Conservation (phyloP, 2,797 vertebrate species). For the Myoxocephalus aenaeus region DNA sequence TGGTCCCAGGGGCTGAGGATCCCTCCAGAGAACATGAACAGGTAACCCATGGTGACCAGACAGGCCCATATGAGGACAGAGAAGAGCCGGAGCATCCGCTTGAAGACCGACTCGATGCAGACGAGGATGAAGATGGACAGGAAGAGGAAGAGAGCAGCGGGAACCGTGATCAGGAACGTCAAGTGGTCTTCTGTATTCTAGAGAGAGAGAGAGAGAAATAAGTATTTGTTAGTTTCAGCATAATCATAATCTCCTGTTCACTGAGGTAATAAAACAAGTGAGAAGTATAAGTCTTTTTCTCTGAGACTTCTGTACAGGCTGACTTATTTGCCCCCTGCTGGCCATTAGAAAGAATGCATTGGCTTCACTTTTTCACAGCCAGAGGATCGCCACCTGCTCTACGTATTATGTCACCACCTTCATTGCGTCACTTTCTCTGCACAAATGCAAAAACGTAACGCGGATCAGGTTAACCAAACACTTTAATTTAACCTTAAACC, state of each 20-base stretch:
- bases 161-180: slow-evolving; percentile 96
- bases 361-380: too few relatives aligned
- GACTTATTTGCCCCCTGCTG: too few relatives aligned
- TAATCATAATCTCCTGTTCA: too few relatives aligned
- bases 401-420: too few relatives aligned
- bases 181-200: slow-evolving; percentile 94
- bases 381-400: too few relatives aligned
- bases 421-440: background rate
- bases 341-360: too few relatives aligned
- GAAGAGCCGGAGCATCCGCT: slow-evolving; percentile 95
- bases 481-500: background rate
- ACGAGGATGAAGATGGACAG: slow-evolving; percentile 97
- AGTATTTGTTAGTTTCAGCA: background rate
- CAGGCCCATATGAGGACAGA: slow-evolving; percentile 97
- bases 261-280: too few relatives aligned
- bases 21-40: slow-evolving; percentile 98
- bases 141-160: slow-evolving; percentile 95
- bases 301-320: too few relatives aligned
- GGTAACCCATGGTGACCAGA: slow-evolving; percentile 97
- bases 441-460: background rate
- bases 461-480: background rate
- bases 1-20: slow-evolving; percentile 98
- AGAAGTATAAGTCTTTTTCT: too few relatives aligned
- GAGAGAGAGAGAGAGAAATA: slow-evolving; percentile 55
- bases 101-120: slow-evolving; percentile 96